Evolutionary conservation across 2,113 vertebrate genomes (phyloP).

Genomic region (Tetrao urogallus): DNA sequence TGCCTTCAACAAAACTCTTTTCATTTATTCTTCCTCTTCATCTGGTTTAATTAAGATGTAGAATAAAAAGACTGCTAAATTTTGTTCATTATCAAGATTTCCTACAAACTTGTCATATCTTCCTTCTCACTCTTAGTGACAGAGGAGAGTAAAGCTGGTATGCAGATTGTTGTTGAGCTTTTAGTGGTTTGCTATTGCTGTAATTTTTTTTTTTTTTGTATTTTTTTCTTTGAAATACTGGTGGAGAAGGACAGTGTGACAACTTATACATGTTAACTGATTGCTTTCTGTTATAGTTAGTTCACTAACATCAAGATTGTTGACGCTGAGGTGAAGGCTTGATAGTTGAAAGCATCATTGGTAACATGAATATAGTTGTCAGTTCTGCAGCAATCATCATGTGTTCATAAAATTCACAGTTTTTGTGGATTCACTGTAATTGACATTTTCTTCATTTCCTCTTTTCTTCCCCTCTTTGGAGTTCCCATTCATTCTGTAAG

Average conservation of each 20-base stretch:
- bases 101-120: not conserved
- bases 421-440: not conserved
- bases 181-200: not conserved
- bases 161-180: not conserved
- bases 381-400: not conserved
- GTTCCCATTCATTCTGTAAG: not conserved
- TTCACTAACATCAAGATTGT: not conserved
- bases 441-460: not conserved
- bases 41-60: not conserved
- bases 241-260: not conserved
- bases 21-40: not conserved
- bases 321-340: not conserved
- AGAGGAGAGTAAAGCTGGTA: not conserved
- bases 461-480: not conserved
- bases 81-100: not conserved
- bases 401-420: not conserved
- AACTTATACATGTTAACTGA: not conserved
- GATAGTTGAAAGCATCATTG: not conserved
- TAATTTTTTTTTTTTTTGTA: not conserved
- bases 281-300: not conserved
- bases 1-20: not conserved
- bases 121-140: not conserved
- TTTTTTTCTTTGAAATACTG: not conserved
- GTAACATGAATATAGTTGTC: not conserved
- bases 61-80: not conserved